Evolutionary conservation across 2,888 invertebrate genomes (phyloP).

Genomic region (Linnaemya tessellans): DNA sequence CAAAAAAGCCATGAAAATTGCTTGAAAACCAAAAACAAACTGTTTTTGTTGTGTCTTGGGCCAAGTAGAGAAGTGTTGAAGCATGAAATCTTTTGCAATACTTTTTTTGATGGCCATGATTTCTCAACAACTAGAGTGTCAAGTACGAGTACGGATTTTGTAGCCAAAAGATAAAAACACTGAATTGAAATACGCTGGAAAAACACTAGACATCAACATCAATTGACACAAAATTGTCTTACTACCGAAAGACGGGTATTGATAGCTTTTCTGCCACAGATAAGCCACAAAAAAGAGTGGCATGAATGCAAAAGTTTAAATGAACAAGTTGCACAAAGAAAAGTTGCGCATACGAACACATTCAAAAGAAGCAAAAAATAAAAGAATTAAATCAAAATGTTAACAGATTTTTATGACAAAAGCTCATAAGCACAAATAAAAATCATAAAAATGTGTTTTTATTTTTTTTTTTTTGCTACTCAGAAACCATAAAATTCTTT

Average conservation of each 20-base stretch:
- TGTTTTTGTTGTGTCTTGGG: not conserved
- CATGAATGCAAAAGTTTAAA: constrained; percentile 19
- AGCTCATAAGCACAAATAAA: not conserved
- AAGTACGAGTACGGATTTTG: constrained; percentile 16
- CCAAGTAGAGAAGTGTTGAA: not conserved
- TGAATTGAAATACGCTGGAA: constrained; percentile 25
- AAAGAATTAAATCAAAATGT: not conserved
- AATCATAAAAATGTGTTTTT: not conserved
- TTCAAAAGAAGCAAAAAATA: not conserved
- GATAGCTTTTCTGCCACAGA: not conserved
- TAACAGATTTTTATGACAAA: not conserved
- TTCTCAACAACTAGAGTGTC: constrained; percentile 14
- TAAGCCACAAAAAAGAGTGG: not conserved
- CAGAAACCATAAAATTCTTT: not conserved
- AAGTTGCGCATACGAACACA: not conserved
- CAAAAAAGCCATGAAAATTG: too few species aligned
- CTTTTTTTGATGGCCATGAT: not conserved
- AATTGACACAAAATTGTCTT: constrained; percentile 23
- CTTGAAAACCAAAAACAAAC: not conserved
- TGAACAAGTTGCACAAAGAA: constrained; percentile 14
- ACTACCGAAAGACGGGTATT: not conserved
- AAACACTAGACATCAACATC: constrained; percentile 33
- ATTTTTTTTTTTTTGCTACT: not conserved
- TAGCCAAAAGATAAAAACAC: not conserved
- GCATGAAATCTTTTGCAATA: not conserved